These are phyloP conservation scores for Lasioglossum baleicum DNA, from an alignment of 1,140 invertebrate species.

Conservation along the genomic window DNA sequence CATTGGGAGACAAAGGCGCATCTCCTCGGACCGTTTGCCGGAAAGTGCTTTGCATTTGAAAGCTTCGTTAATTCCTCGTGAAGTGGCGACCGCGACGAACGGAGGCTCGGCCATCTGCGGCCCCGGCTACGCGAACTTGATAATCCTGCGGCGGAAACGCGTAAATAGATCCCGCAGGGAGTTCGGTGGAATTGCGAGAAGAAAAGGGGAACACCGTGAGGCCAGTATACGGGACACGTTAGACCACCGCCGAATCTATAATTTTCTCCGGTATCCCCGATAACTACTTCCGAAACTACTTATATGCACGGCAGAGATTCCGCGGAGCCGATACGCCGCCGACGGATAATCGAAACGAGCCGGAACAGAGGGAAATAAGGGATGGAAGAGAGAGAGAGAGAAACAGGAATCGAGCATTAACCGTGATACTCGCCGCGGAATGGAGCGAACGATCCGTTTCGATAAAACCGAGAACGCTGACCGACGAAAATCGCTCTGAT, in stretches of 20 bases:
- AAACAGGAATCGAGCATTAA: neutral
- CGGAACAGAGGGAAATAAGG: neutral
- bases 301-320: constrained; percentile 48
- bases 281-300: constrained; percentile 55
- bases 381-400: neutral
- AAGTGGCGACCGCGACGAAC: neutral
- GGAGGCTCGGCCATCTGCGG: constrained; percentile 17
- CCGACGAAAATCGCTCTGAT: neutral
- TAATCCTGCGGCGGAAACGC: constrained; percentile 37
- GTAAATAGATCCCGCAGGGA: neutral
- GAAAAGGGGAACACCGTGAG: neutral
- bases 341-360: constrained; percentile 33
- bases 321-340: constrained; percentile 31
- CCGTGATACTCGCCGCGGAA: neutral
- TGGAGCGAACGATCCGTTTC: neutral
- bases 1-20: neutral
- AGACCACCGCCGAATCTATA: constrained; percentile 36
- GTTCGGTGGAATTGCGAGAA: neutral
- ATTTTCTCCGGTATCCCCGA: constrained; percentile 41
- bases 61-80: constrained; percentile 46
- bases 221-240: neutral
- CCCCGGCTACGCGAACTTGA: constrained; percentile 23
- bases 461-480: constrained; percentile 17
- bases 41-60: constrained; percentile 48
- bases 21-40: constrained; percentile 22